Evolutionary conservation across 2,888 invertebrate species (phyloP).

Genomic region (Papilio elwesi): DNA sequence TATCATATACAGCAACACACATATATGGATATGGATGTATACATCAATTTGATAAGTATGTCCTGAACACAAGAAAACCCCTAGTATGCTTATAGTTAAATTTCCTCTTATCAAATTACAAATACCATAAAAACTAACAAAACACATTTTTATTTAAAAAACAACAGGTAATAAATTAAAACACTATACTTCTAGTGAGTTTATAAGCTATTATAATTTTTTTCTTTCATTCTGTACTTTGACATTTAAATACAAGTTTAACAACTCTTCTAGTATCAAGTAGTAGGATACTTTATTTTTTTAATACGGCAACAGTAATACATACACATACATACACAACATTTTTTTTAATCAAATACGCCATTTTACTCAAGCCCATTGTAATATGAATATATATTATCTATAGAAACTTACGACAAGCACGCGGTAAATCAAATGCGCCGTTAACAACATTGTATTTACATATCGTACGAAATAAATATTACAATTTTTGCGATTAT

Average conservation of each 20-base stretch:
- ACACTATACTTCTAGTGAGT: neutral
- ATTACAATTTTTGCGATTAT: neutral
- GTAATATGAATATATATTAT: conserved; percentile 16
- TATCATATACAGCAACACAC: too few species aligned
- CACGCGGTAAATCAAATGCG: conserved; percentile 38
- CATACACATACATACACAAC: neutral
- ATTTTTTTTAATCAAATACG: conserved; percentile 17
- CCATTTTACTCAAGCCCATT: conserved; percentile 29
- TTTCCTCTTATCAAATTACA: neutral
- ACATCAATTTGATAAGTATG: neutral
- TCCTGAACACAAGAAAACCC: neutral
- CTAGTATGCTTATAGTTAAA: neutral
- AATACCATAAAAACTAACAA: neutral
- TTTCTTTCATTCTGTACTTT: conserved; percentile 26
- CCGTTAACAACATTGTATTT: conserved; percentile 2
- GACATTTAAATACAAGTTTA: conserved; percentile 42
- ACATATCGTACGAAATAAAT: conserved; percentile 1
- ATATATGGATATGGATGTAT: neutral
- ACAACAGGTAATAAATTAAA: neutral
- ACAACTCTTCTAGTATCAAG: conserved; percentile 2
- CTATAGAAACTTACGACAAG: conserved; percentile 11
- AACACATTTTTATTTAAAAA: neutral
- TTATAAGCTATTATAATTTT: conserved; percentile 14
- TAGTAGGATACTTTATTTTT: conserved; percentile 23
- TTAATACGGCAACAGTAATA: neutral